phyloP scores from a whole-genome alignment of 1,140 invertebrate genomes.

The Lethrus apterus region DNA sequence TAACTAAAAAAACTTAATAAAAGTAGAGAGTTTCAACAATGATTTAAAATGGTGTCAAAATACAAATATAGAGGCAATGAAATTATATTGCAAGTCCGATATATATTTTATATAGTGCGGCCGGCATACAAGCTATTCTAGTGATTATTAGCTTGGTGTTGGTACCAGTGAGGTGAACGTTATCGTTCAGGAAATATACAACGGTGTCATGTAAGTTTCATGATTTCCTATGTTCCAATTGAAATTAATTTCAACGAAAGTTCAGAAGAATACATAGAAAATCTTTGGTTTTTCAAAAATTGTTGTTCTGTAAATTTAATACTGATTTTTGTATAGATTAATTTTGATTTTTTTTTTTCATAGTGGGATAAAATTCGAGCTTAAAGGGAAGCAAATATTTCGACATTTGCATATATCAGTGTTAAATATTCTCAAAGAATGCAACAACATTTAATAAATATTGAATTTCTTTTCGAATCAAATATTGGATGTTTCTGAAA shows the following conservation, averaged over 20 bases:
- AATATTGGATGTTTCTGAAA: no score
- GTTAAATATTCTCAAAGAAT: no score
- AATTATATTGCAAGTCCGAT: no score
- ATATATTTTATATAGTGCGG: constrained; percentile 20
- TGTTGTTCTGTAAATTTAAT: no score
- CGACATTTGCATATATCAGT: no score
- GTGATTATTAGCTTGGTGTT: constrained; percentile 33
- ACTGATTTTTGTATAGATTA: no score
- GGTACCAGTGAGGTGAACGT: constrained; percentile 35
- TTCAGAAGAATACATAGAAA: not conserved
- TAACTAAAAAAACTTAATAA: not conserved
- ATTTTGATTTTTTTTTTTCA: no score
- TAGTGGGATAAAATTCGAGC: no score
- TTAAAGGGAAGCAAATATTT: no score
- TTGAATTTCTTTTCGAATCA: no score
- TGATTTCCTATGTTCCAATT: not conserved
- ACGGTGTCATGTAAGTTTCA: not conserved
- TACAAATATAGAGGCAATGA: not conserved
- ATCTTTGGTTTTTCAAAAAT: no score
- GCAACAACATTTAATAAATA: no score
- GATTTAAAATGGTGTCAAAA: not conserved
- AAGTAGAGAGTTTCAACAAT: not conserved
- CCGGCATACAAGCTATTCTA: constrained; percentile 33
- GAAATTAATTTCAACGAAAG: not conserved
- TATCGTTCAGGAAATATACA: constrained; percentile 30